Evolutionary conservation across 2,797 vertebrate genomes (phyloP).

Genomic region (Neostethus bicornis): DNA sequence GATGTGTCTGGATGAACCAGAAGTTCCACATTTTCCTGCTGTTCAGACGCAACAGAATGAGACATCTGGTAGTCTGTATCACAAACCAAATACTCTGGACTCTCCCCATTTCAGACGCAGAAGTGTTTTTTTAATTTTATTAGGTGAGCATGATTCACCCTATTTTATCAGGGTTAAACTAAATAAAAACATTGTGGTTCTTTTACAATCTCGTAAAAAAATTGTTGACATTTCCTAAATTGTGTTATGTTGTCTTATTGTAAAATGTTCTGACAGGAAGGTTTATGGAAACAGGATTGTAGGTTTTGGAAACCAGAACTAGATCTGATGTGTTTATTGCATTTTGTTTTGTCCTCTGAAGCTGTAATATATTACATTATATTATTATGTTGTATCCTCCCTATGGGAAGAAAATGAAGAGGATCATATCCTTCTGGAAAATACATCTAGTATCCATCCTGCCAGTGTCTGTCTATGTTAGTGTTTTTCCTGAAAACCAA

Average conservation of each 20-base stretch:
- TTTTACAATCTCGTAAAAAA: slow-evolving; percentile 6
- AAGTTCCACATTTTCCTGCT: slow-evolving; percentile 54
- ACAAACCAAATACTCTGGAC: neutral
- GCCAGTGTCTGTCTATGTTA: slow-evolving; percentile 30
- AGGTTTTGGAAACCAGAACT: neutral
- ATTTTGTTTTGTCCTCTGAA: slow-evolving; percentile 15
- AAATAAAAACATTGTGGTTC: neutral
- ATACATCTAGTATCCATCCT: slow-evolving; percentile 15
- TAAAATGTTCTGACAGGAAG: neutral
- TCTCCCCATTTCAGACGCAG: neutral
- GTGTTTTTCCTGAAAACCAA: slow-evolving; percentile 36
- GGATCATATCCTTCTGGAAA: slow-evolving; percentile 34
- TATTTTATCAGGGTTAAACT: neutral
- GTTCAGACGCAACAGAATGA: slow-evolving; percentile 41
- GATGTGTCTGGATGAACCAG: slow-evolving; percentile 26
- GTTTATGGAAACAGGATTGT: neutral
- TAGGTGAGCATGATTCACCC: neutral
- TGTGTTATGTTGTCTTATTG: neutral
- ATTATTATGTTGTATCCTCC: slow-evolving; percentile 6
- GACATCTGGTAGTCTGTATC: slow-evolving; percentile 55
- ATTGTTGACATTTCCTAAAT: neutral
- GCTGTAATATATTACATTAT: slow-evolving; percentile 13
- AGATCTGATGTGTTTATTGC: slow-evolving; percentile 18
- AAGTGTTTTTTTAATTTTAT: neutral
- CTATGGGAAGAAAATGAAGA: neutral